A percentile compares a stretch with the other conserved stretches of the same genome.
Conservation (phyloP, 2,113 vertebrate genomes). For the Syngnathus floridae region DNA sequence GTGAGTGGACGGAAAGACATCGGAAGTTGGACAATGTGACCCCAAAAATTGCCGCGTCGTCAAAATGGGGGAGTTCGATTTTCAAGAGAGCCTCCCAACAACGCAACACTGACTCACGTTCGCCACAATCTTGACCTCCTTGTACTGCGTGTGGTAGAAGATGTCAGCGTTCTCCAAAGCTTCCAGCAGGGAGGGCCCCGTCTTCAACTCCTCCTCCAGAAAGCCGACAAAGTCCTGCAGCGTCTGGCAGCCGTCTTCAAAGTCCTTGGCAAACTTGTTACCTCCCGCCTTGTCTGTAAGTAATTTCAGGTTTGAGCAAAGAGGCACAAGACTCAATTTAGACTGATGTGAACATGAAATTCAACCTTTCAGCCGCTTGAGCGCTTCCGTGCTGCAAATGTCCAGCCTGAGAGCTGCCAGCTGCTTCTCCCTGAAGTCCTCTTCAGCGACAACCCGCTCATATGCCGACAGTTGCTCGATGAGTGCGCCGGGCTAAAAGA, state of each 20-base stretch:
- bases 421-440: slow-evolving; percentile 91
- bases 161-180: slow-evolving; percentile 90
- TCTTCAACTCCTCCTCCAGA: slow-evolving; percentile 85
- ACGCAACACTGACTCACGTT: slow-evolving; percentile 77
- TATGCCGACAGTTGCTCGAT: slow-evolving; percentile 80
- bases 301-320: too few relatives aligned
- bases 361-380: slow-evolving; percentile 93
- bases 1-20: not conserved
- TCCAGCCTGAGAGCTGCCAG: slow-evolving; percentile 85
- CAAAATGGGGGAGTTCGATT: too few relatives aligned
- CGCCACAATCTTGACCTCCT: slow-evolving; percentile 96
- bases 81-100: not conserved
- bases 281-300: slow-evolving; percentile 91
- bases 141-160: slow-evolving; percentile 96
- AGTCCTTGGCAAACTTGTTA: slow-evolving; percentile 94
- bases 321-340: not conserved
- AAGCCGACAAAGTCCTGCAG: slow-evolving; percentile 91
- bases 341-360: not conserved
- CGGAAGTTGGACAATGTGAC: too few relatives aligned
- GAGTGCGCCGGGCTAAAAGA: slow-evolving; percentile 79
- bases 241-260: slow-evolving; percentile 90
- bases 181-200: slow-evolving; percentile 81
- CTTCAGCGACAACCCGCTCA: slow-evolving; percentile 80
- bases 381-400: slow-evolving; percentile 89
- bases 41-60: too few relatives aligned